Evolutionary conservation across 2,113 vertebrate species (phyloP), one percentile per base, ranked within the genome.

Genomic region (Ceyx cyanopectus): DNA sequence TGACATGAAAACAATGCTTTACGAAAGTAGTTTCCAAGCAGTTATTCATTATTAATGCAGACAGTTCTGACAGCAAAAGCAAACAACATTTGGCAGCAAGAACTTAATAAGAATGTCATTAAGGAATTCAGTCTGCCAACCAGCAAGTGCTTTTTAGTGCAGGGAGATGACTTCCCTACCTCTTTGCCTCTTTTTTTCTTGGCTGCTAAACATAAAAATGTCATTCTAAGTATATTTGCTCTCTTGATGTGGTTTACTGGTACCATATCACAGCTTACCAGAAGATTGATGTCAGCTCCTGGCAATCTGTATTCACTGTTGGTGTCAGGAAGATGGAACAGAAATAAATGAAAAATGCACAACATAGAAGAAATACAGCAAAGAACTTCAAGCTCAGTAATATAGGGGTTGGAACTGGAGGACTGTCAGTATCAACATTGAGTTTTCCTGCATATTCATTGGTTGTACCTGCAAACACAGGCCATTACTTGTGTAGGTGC

Each of bases 31-130:
- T 75, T 91, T 92, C 58, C 46, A 68, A 78, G 61, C 48, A 89
- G 53, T 92, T 81, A 63, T 62, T 96, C 66, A 70, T 97, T 96
- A 95, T 91, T 79, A 93, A 94, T 91, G 92, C 51, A 63, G 88
- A 91, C 88, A 86, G 40, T 88, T 95, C 83, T 87, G 93, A 94
- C 80, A 93, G 62, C 57, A 74, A 87, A 94, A 92, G 66, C 85
- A 92, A 97, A 90, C 81, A 92, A 14, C 48, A 46, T 77, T 96
- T 97, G 92, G 75, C 93, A 94, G 78, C 29, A 90, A 85, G 24
- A 90, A 61, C 84, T 94, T 94, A 92, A 43, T 86, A 87, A 77
- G 40, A 45, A 61, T 85, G 58, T 75, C 74, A 57, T 86, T 91
- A 89, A 72, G 41, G 87, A 89, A 76, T 89, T 72, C 19, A 24